Percentiles rank a stretch among this genome's conserved stretches.
Conservation (phyloP, 2,888 invertebrate species). For the Caenorhabditis sulstoni region DNA sequence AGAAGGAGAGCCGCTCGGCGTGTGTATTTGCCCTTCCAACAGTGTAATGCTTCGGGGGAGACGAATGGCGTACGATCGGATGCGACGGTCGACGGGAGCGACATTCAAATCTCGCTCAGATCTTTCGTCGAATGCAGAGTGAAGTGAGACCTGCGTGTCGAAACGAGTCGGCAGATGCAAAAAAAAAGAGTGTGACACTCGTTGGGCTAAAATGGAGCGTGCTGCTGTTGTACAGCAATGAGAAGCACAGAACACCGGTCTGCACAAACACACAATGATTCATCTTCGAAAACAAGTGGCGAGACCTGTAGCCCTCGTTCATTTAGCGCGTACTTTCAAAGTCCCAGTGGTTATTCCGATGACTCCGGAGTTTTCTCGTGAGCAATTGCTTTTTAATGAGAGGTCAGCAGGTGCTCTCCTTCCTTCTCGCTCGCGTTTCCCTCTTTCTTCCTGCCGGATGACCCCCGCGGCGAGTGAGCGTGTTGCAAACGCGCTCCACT, state of each 20-base stretch:
- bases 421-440: not conserved
- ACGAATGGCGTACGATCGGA: conserved; percentile 52
- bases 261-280: conserved; percentile 48
- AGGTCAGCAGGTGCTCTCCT: not conserved
- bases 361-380: too few species aligned
- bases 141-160: conserved; percentile 10
- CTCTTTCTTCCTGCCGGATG: not conserved
- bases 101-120: conserved; percentile 39
- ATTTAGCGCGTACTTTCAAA: not conserved
- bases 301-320: not conserved
- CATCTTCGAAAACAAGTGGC: conserved; percentile 37
- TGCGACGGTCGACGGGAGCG: conserved; percentile 10
- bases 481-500: conserved; percentile 37
- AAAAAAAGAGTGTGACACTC: conserved; percentile 41
- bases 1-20: conserved; percentile 26
- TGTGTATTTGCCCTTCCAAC: conserved; percentile 59
- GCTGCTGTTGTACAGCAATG: conserved; percentile 32
- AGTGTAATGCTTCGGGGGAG: conserved; percentile 50
- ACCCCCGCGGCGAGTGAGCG: not conserved
- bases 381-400: not conserved
- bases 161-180: conserved; percentile 7
- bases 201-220: not conserved
- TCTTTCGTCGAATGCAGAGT: conserved; percentile 32
- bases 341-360: not conserved
- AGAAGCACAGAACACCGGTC: conserved; percentile 19